Percentiles rank a stretch among this genome's conserved stretches.
Evolutionary conservation across 1,140 invertebrate genomes (phyloP).

Genomic region (Cheumatopsyche charites): DNA sequence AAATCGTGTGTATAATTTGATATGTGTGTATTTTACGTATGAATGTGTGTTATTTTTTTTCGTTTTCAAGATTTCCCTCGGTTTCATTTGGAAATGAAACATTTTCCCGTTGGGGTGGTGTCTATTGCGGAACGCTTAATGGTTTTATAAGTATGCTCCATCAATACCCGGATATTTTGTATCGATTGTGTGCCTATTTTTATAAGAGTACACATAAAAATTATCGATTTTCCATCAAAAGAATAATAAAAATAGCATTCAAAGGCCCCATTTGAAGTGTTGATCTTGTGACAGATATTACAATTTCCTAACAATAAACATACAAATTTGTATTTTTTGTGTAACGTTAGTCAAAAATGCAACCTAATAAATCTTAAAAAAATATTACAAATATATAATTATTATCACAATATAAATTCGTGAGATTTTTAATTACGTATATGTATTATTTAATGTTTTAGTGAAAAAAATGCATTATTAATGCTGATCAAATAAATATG

Average conservation of each 20-base stretch:
- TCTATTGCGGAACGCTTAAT: slow-evolving; percentile 40
- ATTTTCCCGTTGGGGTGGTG: slow-evolving; percentile 19
- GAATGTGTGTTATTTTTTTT: too few relatives aligned
- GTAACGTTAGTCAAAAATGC: too few relatives aligned
- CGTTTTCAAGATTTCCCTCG: too few relatives aligned
- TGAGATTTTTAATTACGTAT: too few relatives aligned
- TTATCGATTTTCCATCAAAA: slow-evolving; percentile 48
- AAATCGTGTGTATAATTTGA: too few relatives aligned
- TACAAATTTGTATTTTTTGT: slow-evolving; percentile 26
- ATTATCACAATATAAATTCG: too few relatives aligned
- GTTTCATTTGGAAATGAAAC: background rate
- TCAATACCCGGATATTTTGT: slow-evolving; percentile 47
- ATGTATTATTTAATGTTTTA: too few relatives aligned
- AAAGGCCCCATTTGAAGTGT: slow-evolving; percentile 41
- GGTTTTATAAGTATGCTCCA: slow-evolving; percentile 46
- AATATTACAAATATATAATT: too few relatives aligned
- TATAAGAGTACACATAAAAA: slow-evolving; percentile 23
- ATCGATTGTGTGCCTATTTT: slow-evolving; percentile 36
- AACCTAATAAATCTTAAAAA: too few relatives aligned
- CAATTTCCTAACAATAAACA: slow-evolving; percentile 30
- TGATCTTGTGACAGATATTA: slow-evolving; percentile 36
- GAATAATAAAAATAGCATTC: slow-evolving; percentile 46
- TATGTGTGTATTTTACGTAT: too few relatives aligned
- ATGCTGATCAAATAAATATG: slow-evolving; percentile 14
- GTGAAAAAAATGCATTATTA: too few relatives aligned